Percentiles rank a stretch among this genome's conserved stretches.
phyloP scores from a whole-genome alignment of 2,797 vertebrate species.

The Helicolenus hilgendorfi region DNA sequence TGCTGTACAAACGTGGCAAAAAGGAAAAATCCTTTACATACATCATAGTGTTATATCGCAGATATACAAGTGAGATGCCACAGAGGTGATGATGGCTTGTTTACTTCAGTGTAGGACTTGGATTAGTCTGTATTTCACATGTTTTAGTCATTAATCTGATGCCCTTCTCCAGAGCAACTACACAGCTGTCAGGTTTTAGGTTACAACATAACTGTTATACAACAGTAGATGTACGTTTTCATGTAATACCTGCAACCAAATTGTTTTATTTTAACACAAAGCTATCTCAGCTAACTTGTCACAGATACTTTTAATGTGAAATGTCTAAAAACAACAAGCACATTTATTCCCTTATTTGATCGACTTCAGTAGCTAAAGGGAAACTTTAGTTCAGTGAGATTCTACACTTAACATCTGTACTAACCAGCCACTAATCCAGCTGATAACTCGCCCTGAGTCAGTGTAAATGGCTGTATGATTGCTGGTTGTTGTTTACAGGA shows the following conservation, averaged over 20 bases:
- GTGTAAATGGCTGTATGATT: not conserved
- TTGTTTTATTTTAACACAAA: not conserved
- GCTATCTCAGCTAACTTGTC: fast-evolving
- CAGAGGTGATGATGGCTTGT: not conserved
- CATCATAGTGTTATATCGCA: not conserved
- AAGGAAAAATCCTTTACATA: not conserved
- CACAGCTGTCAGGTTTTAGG: not conserved
- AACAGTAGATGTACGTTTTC: too few relatives aligned
- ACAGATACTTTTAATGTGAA: not conserved
- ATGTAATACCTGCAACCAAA: not conserved
- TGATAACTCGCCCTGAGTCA: not conserved
- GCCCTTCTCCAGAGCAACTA: not conserved
- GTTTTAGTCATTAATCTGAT: not conserved
- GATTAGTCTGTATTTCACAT: not conserved
- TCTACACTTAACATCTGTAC: not conserved
- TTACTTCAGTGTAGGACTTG: not conserved
- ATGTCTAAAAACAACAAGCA: not conserved
- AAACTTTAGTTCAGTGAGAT: not conserved
- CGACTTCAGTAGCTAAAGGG: not conserved
- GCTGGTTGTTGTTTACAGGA: not conserved
- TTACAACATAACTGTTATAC: not conserved
- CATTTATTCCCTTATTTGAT: not conserved
- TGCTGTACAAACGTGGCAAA: not conserved
- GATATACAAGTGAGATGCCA: not conserved
- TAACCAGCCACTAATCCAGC: slow-evolving; percentile 3